Conservation (phyloP, 2,113 vertebrate genomes). For the Barbus barbus region DNA sequence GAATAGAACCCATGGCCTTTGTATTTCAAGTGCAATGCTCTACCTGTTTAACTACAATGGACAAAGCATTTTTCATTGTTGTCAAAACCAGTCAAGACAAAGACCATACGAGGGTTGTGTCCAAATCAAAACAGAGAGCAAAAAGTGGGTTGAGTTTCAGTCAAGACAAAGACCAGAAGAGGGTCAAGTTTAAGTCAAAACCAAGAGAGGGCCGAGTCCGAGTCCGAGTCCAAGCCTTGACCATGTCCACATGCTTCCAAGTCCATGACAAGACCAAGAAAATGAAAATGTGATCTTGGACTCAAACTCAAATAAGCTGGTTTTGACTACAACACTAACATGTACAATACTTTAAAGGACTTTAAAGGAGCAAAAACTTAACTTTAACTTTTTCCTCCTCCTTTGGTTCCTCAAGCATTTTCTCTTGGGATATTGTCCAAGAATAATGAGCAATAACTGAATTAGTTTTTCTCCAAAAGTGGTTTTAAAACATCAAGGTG, state of each 20-base stretch:
- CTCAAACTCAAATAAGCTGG: neutral
- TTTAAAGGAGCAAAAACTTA: neutral
- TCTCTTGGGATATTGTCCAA: neutral
- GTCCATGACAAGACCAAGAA: neutral
- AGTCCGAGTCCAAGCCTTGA: neutral
- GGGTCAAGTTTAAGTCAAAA: neutral
- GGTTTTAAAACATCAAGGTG: conserved; percentile 55
- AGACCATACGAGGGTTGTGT: too few relatives aligned
- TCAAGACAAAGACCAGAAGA: neutral
- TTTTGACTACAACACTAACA: neutral
- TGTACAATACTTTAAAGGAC: neutral
- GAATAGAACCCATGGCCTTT: neutral
- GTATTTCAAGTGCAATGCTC: neutral
- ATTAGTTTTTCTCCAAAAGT: conserved; percentile 45
- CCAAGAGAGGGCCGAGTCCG: neutral
- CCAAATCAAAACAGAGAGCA: neutral
- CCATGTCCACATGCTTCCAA: neutral
- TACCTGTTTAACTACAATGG: neutral
- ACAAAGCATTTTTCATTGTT: neutral
- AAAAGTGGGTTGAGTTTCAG: neutral
- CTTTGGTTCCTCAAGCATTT: neutral
- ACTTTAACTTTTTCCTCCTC: neutral
- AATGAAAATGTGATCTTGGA: neutral
- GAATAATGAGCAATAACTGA: neutral
- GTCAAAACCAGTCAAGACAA: neutral